These are phyloP conservation scores for Stylophora pistillata DNA, from an alignment of 64 coral and sea anemone species.

Conservation along the genomic window DNA sequence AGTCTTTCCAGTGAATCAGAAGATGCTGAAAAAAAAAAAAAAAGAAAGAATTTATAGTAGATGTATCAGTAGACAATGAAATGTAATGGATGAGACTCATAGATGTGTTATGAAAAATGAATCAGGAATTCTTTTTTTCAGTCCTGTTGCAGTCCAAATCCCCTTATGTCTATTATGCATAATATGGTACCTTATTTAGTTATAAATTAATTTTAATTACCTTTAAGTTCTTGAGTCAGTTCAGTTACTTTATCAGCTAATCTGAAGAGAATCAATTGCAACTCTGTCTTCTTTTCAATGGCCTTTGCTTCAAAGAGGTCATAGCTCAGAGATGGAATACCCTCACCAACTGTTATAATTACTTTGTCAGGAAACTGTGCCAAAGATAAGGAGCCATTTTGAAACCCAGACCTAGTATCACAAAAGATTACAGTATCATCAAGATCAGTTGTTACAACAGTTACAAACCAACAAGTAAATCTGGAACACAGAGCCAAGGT, in stretches of 20 bases:
- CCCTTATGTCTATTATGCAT: too few relatives aligned
- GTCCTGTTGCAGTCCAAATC: too few relatives aligned
- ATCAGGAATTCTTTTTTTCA: too few relatives aligned
- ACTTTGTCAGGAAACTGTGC: conserved; percentile 60
- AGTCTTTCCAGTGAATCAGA: conserved; percentile 71
- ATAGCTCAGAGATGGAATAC: conserved; percentile 44
- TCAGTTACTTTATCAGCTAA: conserved; percentile 73
- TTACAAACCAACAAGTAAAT: too few relatives aligned
- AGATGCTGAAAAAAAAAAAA: conserved; percentile 37
- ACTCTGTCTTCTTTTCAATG: conserved; percentile 72
- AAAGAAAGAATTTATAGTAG: not conserved
- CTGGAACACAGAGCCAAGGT: too few relatives aligned
- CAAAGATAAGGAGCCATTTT: conserved; percentile 48
- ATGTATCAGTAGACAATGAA: too few relatives aligned
- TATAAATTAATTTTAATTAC: conserved; percentile 1
- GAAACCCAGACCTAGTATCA: conserved; percentile 71
- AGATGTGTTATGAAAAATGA: too few relatives aligned
- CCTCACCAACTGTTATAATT: conserved; percentile 60
- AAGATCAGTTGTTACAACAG: not conserved
- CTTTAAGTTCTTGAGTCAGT: conserved; percentile 81
- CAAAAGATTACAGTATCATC: too few relatives aligned
- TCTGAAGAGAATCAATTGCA: conserved; percentile 75
- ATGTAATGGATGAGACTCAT: too few relatives aligned
- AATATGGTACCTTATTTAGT: not conserved
- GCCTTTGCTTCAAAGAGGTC: conserved; percentile 81